A percentile compares a stretch with the other conserved stretches of the same genome.
Conservation (phyloP, 1,140 invertebrate species). For the Druon quercuslanigerum region DNA sequence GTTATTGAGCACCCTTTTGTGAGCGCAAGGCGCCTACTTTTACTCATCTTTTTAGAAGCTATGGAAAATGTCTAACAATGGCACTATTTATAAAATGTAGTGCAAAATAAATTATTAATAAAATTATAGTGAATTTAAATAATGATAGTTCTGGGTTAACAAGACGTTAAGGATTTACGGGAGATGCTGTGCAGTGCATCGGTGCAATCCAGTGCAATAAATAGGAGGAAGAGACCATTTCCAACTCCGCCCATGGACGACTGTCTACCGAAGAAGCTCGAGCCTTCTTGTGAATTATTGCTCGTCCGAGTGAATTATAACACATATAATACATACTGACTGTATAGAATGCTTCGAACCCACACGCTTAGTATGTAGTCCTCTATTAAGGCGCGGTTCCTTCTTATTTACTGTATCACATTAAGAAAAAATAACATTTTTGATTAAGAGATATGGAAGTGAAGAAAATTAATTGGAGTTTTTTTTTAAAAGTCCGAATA, state of each 20-base stretch:
- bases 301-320: slow-evolving; percentile 69
- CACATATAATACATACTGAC: slow-evolving; percentile 66
- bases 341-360: slow-evolving; percentile 35
- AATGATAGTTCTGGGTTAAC: background rate
- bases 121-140: slow-evolving; percentile 1
- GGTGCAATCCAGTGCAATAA: slow-evolving; percentile 56
- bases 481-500: too few species aligned
- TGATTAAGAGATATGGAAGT: background rate
- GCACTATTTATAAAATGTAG: too few species aligned
- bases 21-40: too few species aligned
- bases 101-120: background rate
- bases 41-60: too few species aligned
- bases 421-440: background rate
- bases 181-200: slow-evolving; percentile 3
- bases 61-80: too few species aligned
- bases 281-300: slow-evolving; percentile 66
- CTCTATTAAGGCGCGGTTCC: slow-evolving; percentile 41
- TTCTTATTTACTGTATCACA: background rate
- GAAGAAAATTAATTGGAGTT: background rate
- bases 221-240: slow-evolving; percentile 59
- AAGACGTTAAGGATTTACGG: slow-evolving; percentile 3
- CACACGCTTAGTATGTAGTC: slow-evolving; percentile 35
- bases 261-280: slow-evolving; percentile 67
- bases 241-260: slow-evolving; percentile 63
- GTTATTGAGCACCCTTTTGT: too few species aligned